phyloP scores from a whole-genome alignment of 2,113 vertebrate genomes.

The Propithecus coquereli region DNA sequence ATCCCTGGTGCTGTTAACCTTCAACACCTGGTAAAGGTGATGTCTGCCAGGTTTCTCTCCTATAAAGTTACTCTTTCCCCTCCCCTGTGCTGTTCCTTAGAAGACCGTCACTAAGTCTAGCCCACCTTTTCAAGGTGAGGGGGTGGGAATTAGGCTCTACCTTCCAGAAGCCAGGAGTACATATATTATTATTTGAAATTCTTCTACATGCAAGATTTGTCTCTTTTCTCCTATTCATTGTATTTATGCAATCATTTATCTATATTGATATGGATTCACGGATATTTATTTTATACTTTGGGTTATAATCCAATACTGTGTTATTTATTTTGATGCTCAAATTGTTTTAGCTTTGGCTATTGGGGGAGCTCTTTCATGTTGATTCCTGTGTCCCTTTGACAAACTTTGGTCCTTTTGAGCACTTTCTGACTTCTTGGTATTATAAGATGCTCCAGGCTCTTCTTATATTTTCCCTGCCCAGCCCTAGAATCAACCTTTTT shows the following conservation, averaged over 20 bases:
- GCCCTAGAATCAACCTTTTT: neutral
- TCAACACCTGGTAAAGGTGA: neutral
- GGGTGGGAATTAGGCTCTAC: neutral
- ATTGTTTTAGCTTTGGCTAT: neutral
- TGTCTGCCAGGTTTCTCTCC: neutral
- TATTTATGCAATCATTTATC: neutral
- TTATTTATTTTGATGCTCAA: neutral
- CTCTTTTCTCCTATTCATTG: neutral
- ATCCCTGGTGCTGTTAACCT: neutral
- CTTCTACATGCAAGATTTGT: neutral
- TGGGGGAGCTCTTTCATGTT: neutral
- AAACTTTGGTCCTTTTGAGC: neutral
- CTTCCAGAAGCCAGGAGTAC: neutral
- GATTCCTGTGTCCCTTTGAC: neutral
- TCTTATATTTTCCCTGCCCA: neutral
- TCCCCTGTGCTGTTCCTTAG: neutral
- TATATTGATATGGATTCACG: neutral
- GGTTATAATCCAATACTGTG: neutral
- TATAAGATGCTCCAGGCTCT: neutral
- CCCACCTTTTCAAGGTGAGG: neutral
- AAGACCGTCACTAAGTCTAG: neutral
- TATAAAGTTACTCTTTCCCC: neutral
- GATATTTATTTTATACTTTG: neutral
- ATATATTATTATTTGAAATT: neutral
- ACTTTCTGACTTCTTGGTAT: neutral